Conservation (phyloP, 2,888 invertebrate species). For the Mythimna albipuncta region DNA sequence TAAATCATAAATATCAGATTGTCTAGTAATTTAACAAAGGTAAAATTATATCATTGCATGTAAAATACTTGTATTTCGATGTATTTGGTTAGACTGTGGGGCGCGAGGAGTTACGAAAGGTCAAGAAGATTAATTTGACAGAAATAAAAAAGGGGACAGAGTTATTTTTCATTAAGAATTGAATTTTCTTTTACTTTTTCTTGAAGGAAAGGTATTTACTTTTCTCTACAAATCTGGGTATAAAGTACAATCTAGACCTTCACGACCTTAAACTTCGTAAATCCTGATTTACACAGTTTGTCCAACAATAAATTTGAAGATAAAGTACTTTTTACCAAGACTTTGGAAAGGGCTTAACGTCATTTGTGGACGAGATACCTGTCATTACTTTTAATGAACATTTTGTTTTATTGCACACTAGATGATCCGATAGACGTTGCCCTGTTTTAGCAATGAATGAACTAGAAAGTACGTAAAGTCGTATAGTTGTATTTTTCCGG, state of each 20-base stretch:
- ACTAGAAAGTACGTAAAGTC: too few relatives aligned
- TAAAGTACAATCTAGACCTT: slow-evolving; percentile 12
- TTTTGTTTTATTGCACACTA: too few relatives aligned
- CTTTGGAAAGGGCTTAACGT: not conserved
- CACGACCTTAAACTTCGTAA: slow-evolving; percentile 20
- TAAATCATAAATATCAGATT: too few relatives aligned
- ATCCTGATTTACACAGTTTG: slow-evolving; percentile 37
- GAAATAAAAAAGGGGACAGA: not conserved
- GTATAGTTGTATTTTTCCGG: too few relatives aligned
- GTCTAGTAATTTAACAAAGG: too few relatives aligned
- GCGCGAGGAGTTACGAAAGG: not conserved
- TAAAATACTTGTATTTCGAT: not conserved
- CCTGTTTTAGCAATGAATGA: too few relatives aligned
- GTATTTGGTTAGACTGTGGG: not conserved
- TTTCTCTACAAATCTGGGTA: slow-evolving; percentile 26
- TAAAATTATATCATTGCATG: too few relatives aligned
- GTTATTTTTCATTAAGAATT: not conserved
- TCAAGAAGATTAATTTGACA: not conserved
- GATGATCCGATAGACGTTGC: too few relatives aligned
- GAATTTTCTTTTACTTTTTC: slow-evolving; percentile 5
- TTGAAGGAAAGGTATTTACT: not conserved
- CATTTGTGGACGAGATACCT: not conserved
- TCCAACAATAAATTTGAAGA: slow-evolving; percentile 12
- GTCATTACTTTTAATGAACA: too few relatives aligned
- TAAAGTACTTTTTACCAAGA: slow-evolving; percentile 12